Conservation (phyloP, 2,113 vertebrate species). For the Chloroceryle aenea region DNA sequence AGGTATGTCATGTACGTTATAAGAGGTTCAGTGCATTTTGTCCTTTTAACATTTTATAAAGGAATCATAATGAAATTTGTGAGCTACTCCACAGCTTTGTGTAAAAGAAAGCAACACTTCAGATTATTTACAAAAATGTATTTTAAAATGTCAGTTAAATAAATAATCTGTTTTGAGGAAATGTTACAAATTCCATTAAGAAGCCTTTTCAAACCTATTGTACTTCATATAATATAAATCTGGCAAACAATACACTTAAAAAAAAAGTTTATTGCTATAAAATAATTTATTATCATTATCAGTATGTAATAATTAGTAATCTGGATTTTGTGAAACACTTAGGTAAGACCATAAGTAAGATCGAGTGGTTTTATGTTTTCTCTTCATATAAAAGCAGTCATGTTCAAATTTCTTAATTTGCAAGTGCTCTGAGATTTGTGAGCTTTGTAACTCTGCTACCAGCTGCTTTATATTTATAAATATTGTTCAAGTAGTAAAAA, state of each 20-base stretch:
- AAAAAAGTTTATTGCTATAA: neutral
- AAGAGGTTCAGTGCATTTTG: neutral
- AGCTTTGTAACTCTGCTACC: neutral
- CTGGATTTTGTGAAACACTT: neutral
- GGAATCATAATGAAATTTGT: constrained; percentile 10
- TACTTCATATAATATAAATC: neutral
- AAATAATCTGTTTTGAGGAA: neutral
- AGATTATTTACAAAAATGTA: neutral
- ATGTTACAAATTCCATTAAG: neutral
- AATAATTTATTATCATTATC: neutral
- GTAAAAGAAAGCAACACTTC: neutral
- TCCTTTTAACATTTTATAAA: constrained; percentile 21
- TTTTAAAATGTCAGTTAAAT: neutral
- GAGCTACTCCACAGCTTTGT: neutral
- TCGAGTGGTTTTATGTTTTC: neutral
- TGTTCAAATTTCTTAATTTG: neutral
- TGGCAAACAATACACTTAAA: neutral
- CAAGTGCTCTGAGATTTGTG: neutral
- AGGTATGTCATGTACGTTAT: neutral
- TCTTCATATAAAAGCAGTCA: neutral
- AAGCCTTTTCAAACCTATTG: neutral
- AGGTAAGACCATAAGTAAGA: neutral
- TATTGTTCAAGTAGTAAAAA: neutral
- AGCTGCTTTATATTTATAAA: neutral
- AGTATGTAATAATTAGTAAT: neutral